These are phyloP conservation scores for Dipodomys stephensi DNA, from an alignment of 2,113 vertebrate species.

Conservation along the genomic window DNA sequence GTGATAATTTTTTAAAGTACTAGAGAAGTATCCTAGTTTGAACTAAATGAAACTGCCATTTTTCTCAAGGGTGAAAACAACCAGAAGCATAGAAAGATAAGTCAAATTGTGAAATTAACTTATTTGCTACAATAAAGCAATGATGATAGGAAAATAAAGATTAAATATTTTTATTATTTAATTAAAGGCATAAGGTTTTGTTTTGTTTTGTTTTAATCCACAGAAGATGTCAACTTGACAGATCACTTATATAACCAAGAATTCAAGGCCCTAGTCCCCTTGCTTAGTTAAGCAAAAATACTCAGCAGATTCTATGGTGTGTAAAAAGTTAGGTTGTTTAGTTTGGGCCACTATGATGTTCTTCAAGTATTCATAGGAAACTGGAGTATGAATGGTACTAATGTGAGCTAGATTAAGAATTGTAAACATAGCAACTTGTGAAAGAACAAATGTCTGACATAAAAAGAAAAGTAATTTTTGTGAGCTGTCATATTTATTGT, in stretches of 20 bases:
- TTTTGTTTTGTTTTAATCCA: slow-evolving; percentile 44
- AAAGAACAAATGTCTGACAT: slow-evolving; percentile 63
- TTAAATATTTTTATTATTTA: slow-evolving; percentile 54
- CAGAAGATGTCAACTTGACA: slow-evolving; percentile 30
- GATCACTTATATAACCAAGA: slow-evolving; percentile 59
- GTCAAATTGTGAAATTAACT: slow-evolving; percentile 61
- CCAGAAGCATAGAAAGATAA: neutral
- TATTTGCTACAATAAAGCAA: slow-evolving; percentile 18
- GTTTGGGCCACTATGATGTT: slow-evolving; percentile 69
- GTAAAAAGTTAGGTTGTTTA: slow-evolving; percentile 69
- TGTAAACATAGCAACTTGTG: slow-evolving; percentile 76
- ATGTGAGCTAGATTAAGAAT: slow-evolving; percentile 83
- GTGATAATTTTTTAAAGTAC: slow-evolving; percentile 61
- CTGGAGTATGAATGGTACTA: slow-evolving; percentile 78
- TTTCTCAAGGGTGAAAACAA: slow-evolving; percentile 44
- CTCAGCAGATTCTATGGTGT: slow-evolving; percentile 32
- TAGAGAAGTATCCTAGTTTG: slow-evolving; percentile 36
- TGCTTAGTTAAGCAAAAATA: slow-evolving; percentile 60
- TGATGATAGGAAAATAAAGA: slow-evolving; percentile 43
- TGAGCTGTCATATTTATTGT: slow-evolving; percentile 75
- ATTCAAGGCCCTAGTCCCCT: slow-evolving; percentile 11
- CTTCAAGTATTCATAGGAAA: slow-evolving; percentile 82
- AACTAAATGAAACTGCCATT: slow-evolving; percentile 38
- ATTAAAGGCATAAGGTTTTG: neutral
- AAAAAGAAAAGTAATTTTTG: slow-evolving; percentile 73